These are phyloP conservation scores for Diabrotica balteata DNA, from an alignment of 2,888 invertebrate species.

Conservation along the genomic window DNA sequence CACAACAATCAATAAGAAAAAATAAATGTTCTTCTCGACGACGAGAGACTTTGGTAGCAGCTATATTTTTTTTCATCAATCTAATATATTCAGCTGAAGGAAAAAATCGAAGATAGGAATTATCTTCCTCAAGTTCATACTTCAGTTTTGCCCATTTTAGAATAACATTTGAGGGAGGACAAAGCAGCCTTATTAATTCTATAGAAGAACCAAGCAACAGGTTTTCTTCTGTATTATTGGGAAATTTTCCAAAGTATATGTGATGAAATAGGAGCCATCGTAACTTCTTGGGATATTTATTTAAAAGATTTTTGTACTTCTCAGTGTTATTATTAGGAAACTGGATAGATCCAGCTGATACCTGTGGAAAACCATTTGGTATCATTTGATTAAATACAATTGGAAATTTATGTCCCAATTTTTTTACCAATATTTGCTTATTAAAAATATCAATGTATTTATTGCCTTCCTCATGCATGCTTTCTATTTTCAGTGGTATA, in stretches of 20 bases:
- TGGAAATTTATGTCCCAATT: slow-evolving; percentile 30
- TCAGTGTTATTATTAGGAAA: slow-evolving; percentile 18
- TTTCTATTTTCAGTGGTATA: slow-evolving; percentile 2
- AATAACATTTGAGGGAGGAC: too few relatives aligned
- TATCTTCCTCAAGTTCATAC: too few relatives aligned
- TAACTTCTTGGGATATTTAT: too few relatives aligned
- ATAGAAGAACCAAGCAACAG: slow-evolving; percentile 18
- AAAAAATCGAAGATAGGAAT: too few relatives aligned
- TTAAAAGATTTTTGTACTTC: slow-evolving; percentile 20
- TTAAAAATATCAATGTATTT: slow-evolving; percentile 34
- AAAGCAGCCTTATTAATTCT: slow-evolving; percentile 2
- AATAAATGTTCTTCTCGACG: neutral
- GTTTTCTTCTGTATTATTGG: slow-evolving; percentile 25
- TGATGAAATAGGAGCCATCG: slow-evolving; percentile 33
- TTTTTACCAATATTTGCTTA: slow-evolving; percentile 29
- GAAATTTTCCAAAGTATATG: slow-evolving; percentile 32
- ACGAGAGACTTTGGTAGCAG: too few relatives aligned
- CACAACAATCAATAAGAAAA: slow-evolving; percentile 30
- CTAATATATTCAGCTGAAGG: too few relatives aligned
- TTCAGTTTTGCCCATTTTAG: too few relatives aligned
- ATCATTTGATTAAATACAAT: slow-evolving; percentile 29
- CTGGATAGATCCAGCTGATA: neutral
- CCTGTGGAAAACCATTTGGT: slow-evolving; percentile 26
- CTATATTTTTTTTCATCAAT: too few relatives aligned
- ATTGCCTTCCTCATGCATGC: slow-evolving; percentile 36